These are phyloP conservation scores for Anabacerthia variegaticeps DNA, from an alignment of 2,797 vertebrate species.

Conservation along the genomic window DNA sequence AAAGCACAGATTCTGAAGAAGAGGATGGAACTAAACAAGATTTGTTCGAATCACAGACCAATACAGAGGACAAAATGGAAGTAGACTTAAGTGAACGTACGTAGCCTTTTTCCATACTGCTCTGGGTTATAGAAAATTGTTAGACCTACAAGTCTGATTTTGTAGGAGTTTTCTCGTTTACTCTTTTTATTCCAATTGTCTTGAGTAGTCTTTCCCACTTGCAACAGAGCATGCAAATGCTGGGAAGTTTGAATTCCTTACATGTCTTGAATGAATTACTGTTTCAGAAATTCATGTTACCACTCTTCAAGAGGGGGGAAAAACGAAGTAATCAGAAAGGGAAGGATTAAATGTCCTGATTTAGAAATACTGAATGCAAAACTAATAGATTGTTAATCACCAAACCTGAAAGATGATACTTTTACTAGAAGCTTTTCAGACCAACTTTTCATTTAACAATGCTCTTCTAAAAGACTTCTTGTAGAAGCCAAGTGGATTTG, in stretches of 20 bases:
- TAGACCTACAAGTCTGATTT: neutral
- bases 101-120: neutral
- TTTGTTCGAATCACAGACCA: conserved; percentile 84
- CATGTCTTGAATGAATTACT: neutral
- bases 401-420: neutral
- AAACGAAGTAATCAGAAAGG: neutral
- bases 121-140: neutral
- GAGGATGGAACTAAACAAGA: conserved; percentile 91
- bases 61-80: conserved; percentile 93
- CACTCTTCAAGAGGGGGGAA: neutral
- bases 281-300: neutral
- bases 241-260: neutral
- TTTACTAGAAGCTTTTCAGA: conserved; percentile 5
- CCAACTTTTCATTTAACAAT: neutral
- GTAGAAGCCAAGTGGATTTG: neutral
- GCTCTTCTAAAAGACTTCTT: neutral
- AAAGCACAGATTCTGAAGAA: conserved; percentile 97
- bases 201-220: neutral
- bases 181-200: neutral
- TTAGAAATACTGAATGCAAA: neutral
- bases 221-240: neutral
- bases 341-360: neutral
- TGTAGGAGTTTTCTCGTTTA: neutral
- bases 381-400: neutral
- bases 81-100: conserved; percentile 86